Conservation (phyloP, 2,797 vertebrate genomes). For the Spheniscus humboldti region DNA sequence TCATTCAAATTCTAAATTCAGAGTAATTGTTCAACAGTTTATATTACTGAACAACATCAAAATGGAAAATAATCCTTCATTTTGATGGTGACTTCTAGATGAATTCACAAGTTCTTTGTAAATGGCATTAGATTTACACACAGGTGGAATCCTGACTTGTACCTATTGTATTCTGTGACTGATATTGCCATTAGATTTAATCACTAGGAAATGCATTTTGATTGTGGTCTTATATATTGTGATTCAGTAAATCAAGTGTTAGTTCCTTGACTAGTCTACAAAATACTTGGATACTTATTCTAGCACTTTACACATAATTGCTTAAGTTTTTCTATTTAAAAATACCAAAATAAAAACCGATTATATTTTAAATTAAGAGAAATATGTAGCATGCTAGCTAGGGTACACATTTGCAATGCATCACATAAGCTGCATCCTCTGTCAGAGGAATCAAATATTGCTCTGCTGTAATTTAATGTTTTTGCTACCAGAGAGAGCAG, state of each 20-base stretch:
- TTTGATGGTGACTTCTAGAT: not conserved
- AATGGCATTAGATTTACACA: not conserved
- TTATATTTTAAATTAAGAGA: not conserved
- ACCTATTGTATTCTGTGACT: not conserved
- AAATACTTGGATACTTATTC: not conserved
- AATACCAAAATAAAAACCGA: not conserved
- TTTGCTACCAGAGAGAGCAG: not conserved
- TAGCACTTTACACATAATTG: not conserved
- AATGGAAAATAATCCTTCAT: not conserved
- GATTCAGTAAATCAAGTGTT: not conserved
- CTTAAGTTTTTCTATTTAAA: not conserved
- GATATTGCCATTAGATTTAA: not conserved
- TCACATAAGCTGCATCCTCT: not conserved
- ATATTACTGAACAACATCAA: not conserved
- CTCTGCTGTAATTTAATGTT: not conserved
- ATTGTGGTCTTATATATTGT: not conserved
- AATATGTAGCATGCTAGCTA: not conserved
- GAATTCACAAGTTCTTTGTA: not conserved
- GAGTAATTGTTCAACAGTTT: not conserved
- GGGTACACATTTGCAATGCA: not conserved
- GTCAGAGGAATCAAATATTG: slow-evolving; percentile 1
- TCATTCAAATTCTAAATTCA: not conserved
- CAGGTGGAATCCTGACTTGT: not conserved
- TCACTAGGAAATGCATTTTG: not conserved
- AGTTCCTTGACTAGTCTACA: not conserved